phyloP scores from a whole-genome alignment of 2,797 vertebrate genomes.

The Lemur catta region DNA sequence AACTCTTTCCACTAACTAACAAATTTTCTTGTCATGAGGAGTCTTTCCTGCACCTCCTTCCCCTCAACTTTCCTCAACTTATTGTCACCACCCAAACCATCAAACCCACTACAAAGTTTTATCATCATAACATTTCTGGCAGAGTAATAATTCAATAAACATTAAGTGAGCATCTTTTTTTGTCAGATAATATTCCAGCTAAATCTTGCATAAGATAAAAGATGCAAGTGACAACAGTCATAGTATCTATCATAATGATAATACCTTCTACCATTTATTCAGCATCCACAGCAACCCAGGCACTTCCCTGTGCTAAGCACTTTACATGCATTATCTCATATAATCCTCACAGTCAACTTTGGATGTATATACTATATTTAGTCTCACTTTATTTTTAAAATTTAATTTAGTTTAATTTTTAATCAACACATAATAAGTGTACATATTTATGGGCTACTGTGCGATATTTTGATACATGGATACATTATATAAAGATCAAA shows the following conservation, averaged over 20 bases:
- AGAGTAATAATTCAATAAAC: not conserved
- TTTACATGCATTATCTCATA: not conserved
- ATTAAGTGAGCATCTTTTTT: not conserved
- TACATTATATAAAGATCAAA: not conserved
- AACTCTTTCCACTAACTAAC: not conserved
- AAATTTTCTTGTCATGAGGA: not conserved
- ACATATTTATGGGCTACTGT: not conserved
- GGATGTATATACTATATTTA: not conserved
- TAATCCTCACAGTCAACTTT: not conserved
- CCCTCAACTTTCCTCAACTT: not conserved
- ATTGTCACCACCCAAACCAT: not conserved
- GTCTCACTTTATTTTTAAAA: not conserved
- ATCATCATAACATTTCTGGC: not conserved
- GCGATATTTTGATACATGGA: not conserved
- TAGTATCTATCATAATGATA: not conserved
- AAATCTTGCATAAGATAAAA: constrained; percentile 11
- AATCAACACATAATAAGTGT: not conserved
- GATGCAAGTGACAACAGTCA: not conserved
- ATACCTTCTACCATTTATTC: not conserved
- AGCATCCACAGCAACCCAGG: not conserved
- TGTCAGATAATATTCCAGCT: not conserved
- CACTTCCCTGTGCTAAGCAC: not conserved
- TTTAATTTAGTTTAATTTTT: not conserved
- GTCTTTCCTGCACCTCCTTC: not conserved
- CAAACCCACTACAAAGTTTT: not conserved